These are phyloP conservation scores for Vanessa cardui DNA, from an alignment of 2,888 invertebrate genomes.

Conservation along the genomic window DNA sequence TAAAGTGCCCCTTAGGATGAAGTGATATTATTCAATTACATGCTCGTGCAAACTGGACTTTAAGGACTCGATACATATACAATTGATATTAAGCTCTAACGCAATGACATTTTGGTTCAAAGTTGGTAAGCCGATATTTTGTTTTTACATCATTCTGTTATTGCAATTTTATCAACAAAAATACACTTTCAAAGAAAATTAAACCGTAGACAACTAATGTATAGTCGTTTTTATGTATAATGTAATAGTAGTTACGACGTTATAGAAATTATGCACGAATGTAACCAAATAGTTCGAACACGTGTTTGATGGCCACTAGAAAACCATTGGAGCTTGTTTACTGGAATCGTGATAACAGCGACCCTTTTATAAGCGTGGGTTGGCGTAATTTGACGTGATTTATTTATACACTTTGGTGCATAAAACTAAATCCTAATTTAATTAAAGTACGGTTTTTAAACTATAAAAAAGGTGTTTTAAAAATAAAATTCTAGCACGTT, in stretches of 20 bases:
- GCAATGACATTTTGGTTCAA: constrained; percentile 42
- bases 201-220: not conserved
- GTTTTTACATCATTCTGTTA: constrained; percentile 9
- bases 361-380: constrained; percentile 30
- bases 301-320: constrained; percentile 78
- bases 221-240: constrained; percentile 12
- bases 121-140: not conserved
- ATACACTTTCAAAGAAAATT: constrained; percentile 5
- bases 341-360: constrained; percentile 49
- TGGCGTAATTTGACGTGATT: constrained; percentile 25
- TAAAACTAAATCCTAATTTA: constrained; percentile 1
- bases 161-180: constrained; percentile 9
- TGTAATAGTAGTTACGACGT: constrained; percentile 7
- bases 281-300: constrained; percentile 60
- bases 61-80: constrained; percentile 1
- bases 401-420: constrained; percentile 5
- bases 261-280: constrained; percentile 27
- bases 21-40: constrained; percentile 76
- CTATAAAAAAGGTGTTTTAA: too few species aligned
- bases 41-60: constrained; percentile 34
- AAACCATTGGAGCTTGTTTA: constrained; percentile 65
- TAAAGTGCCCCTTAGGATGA: constrained; percentile 80
- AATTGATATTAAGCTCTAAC: constrained; percentile 24
- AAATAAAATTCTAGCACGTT: too few species aligned
- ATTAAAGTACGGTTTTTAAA: not conserved